Evolutionary conservation across 2,113 vertebrate genomes (phyloP).

Genomic region (Orcinus orca): DNA sequence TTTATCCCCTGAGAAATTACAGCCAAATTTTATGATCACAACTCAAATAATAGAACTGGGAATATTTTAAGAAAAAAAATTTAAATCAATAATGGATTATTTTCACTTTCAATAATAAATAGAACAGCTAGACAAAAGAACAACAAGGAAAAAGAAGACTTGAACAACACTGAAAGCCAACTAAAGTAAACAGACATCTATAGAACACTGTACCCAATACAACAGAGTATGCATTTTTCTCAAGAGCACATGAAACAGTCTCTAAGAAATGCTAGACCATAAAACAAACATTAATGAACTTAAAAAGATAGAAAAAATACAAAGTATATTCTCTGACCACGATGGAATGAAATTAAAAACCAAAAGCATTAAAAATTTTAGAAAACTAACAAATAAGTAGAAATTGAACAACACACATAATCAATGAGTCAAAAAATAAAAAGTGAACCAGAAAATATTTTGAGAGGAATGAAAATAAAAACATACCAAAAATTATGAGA

Average conservation of each 20-base stretch:
- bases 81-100: background rate
- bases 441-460: background rate
- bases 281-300: background rate
- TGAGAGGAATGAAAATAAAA: background rate
- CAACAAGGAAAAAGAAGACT: background rate
- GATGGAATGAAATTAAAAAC: background rate
- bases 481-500: background rate
- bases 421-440: background rate
- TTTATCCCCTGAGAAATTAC: background rate
- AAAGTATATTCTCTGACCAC: background rate
- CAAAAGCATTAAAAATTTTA: background rate
- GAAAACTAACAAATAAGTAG: background rate
- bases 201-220: background rate
- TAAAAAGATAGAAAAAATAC: background rate
- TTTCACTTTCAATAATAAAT: background rate
- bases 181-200: background rate
- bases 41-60: background rate
- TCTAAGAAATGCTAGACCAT: background rate
- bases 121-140: background rate
- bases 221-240: background rate
- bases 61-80: background rate
- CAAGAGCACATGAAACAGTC: background rate
- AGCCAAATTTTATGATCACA: background rate
- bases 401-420: background rate
- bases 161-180: background rate